A percentile compares a stretch with the other conserved stretches of the same genome.
phyloP scores from a whole-genome alignment of 2,113 vertebrate genomes.

The Pluvialis apricaria region DNA sequence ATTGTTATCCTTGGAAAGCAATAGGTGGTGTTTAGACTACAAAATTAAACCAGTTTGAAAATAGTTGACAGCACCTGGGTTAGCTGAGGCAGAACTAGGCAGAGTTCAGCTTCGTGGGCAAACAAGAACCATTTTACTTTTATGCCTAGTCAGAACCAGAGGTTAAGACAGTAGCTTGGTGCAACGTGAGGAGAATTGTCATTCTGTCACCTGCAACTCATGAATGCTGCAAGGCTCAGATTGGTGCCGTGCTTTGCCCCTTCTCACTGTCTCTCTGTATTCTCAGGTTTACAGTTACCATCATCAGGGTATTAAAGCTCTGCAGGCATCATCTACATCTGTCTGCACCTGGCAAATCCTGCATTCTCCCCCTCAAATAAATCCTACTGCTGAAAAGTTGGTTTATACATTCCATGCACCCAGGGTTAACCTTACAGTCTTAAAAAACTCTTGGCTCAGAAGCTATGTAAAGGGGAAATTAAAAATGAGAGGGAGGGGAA shows the following conservation, averaged over 20 bases:
- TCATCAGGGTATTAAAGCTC: constrained; percentile 51
- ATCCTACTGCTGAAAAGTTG: constrained; percentile 60
- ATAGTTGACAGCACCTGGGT: background rate
- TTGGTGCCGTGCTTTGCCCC: background rate
- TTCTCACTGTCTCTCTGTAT: background rate
- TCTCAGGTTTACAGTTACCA: constrained; percentile 38
- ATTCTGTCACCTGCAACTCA: constrained; percentile 1
- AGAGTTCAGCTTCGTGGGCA: background rate
- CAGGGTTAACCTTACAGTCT: constrained; percentile 36
- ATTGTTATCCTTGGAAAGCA: background rate
- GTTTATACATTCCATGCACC: constrained; percentile 56
- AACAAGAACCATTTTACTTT: background rate
- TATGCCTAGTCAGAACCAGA: background rate
- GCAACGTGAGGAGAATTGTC: background rate
- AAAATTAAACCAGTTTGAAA: constrained; percentile 1
- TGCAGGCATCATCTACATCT: constrained; percentile 51
- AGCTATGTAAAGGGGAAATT: constrained; percentile 18
- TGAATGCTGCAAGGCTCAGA: background rate
- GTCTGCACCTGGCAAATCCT: constrained; percentile 64
- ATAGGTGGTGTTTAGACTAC: background rate
- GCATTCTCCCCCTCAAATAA: constrained; percentile 36
- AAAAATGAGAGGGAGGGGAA: background rate
- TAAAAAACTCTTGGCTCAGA: background rate
- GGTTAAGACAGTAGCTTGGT: background rate
- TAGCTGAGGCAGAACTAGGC: constrained; percentile 10